These are phyloP conservation scores for Periophthalmodon schlosseri DNA, from an alignment of 2,113 vertebrate genomes.

Conservation along the genomic window DNA sequence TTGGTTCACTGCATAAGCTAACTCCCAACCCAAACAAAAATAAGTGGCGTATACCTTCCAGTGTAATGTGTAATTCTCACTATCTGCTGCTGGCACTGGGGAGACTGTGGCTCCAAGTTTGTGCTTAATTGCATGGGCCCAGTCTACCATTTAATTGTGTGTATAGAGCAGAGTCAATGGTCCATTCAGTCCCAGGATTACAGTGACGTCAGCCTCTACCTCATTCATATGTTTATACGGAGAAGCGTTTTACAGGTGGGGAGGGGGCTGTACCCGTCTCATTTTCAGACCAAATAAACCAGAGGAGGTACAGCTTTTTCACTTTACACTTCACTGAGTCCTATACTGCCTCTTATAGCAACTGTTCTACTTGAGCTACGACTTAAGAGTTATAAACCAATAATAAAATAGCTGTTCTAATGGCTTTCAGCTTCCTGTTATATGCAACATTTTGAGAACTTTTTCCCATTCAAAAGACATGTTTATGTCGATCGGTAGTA, in stretches of 20 bases:
- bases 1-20: background rate
- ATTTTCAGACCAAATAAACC: conserved; percentile 59
- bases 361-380: too few relatives aligned
- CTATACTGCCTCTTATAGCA: background rate
- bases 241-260: background rate
- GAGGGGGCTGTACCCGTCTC: background rate
- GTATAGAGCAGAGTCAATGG: conserved; percentile 16
- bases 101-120: conserved; percentile 32
- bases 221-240: conserved; percentile 10
- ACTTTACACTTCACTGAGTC: conserved; percentile 4
- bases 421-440: too few relatives aligned
- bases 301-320: conserved; percentile 23
- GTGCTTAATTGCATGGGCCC: conserved; percentile 47
- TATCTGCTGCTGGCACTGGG: conserved; percentile 23
- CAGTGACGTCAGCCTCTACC: conserved; percentile 20
- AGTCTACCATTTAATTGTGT: conserved; percentile 58
- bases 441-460: too few relatives aligned
- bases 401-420: too few relatives aligned
- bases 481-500: too few relatives aligned
- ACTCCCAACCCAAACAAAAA: conserved; percentile 13
- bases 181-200: conserved; percentile 35
- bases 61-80: conserved; percentile 35
- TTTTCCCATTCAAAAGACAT: too few relatives aligned
- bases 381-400: too few relatives aligned
- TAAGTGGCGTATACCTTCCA: background rate